A percentile compares a stretch with the other conserved stretches of the same genome.
Evolutionary conservation across 2,113 vertebrate genomes (phyloP).

Genomic region (Heteronetta atricapilla): DNA sequence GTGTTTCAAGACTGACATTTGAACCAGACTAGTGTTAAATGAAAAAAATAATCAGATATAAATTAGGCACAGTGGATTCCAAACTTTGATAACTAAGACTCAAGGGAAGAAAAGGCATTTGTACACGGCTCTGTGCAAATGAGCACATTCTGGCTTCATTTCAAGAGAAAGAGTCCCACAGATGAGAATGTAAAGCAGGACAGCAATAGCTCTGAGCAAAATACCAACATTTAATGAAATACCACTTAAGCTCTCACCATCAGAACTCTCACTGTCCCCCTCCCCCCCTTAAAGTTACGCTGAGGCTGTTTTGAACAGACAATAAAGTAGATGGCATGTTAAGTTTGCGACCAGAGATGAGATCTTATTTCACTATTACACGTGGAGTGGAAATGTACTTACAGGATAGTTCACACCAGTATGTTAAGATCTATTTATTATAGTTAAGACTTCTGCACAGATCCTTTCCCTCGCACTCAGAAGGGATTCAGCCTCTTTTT

Average conservation of each 20-base stretch:
- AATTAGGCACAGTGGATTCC: neutral
- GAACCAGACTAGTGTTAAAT: neutral
- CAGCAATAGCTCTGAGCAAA: neutral
- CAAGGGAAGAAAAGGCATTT: neutral
- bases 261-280: neutral
- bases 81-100: conserved; percentile 11
- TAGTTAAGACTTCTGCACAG: neutral
- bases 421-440: neutral
- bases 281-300: neutral
- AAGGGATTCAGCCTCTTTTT: neutral
- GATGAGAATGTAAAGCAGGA: conserved; percentile 9
- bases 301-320: neutral
- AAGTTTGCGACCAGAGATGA: neutral
- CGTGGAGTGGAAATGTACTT: neutral
- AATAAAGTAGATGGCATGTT: accelerated
- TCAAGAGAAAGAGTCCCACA: conserved; percentile 13
- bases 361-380: neutral
- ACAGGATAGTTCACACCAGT: neutral
- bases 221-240: neutral
- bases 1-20: neutral
- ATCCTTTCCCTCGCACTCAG: neutral
- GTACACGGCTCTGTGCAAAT: neutral
- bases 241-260: neutral
- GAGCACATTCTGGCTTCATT: conserved; percentile 16
- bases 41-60: neutral